These are phyloP conservation scores for Seladonia tumulorum DNA, from an alignment of 2,888 invertebrate genomes.

Conservation along the genomic window DNA sequence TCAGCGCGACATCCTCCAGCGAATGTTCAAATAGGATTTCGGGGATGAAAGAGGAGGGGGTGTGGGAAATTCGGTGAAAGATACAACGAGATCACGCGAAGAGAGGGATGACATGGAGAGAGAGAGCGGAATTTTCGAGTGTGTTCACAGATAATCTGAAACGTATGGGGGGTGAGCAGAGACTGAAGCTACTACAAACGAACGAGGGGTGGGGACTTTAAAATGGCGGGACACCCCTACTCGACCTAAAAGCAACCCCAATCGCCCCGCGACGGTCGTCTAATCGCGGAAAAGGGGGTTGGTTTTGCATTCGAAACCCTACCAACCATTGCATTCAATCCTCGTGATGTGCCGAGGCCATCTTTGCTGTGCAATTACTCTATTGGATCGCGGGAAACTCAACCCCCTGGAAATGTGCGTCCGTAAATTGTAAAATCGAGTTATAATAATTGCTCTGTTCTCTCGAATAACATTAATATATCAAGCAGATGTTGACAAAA, in stretches of 20 bases:
- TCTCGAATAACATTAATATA: no score
- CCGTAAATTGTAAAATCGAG: not conserved
- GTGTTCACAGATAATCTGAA: constrained; percentile 68
- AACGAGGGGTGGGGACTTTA: constrained; percentile 75
- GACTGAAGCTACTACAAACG: constrained; percentile 60
- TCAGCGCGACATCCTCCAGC: not conserved
- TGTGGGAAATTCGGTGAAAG: constrained; percentile 18
- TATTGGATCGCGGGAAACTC: not conserved
- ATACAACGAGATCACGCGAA: constrained; percentile 26
- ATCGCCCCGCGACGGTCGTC: constrained; percentile 78
- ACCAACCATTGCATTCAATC: constrained; percentile 55
- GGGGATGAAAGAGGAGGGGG: constrained; percentile 18
- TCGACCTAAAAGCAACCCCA: constrained; percentile 75
- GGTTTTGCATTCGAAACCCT: constrained; percentile 78
- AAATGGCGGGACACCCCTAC: constrained; percentile 77
- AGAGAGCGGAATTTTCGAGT: constrained; percentile 63
- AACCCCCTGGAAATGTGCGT: not conserved
- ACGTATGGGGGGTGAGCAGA: constrained; percentile 61
- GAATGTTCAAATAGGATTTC: not conserved
- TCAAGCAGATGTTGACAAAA: no score
- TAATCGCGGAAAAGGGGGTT: constrained; percentile 79
- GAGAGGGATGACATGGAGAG: constrained; percentile 39
- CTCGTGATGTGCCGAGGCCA: not conserved
- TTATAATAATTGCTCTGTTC: not conserved
- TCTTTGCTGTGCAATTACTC: not conserved